Evolutionary conservation across 53 echinoderm and acorn worm species (phyloP).

Genomic region (Holothuria scabra): DNA sequence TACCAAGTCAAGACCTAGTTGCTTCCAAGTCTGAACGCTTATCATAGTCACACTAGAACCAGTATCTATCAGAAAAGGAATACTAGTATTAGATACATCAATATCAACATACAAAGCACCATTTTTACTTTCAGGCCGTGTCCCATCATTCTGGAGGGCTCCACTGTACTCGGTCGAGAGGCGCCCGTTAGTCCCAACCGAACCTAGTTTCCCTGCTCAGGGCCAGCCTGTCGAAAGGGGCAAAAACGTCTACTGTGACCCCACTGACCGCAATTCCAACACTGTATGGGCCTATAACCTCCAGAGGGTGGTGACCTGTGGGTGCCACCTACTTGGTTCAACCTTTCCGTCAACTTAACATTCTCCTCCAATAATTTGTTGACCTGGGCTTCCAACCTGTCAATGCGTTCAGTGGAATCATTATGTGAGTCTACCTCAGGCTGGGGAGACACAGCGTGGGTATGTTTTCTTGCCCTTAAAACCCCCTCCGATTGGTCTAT

Average conservation of each 20-base stretch:
- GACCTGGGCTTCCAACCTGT: slow-evolving; percentile 3
- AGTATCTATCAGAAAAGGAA: slow-evolving; percentile 38
- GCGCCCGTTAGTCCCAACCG: slow-evolving; percentile 19
- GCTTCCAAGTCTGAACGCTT: background rate
- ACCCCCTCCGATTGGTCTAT: slow-evolving; percentile 1
- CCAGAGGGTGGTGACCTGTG: too few relatives aligned
- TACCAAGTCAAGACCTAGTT: slow-evolving; percentile 20
- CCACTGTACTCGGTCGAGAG: background rate
- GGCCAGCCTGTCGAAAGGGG: background rate
- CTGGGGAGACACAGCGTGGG: background rate
- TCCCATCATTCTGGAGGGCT: background rate
- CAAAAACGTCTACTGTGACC: slow-evolving; percentile 9
- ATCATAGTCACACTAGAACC: slow-evolving; percentile 8
- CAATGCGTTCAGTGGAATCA: background rate
- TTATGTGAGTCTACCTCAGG: slow-evolving; percentile 7
- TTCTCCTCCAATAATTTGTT: slow-evolving; percentile 17
- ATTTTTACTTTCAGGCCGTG: background rate
- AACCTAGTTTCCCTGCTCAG: slow-evolving; percentile 1
- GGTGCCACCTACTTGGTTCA: too few relatives aligned
- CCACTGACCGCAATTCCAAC: slow-evolving; percentile 20
- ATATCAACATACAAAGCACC: slow-evolving; percentile 15
- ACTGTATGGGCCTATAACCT: background rate
- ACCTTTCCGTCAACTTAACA: background rate
- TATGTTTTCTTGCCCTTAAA: background rate
- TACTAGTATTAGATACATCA: background rate